Evolutionary conservation across 1,140 invertebrate genomes (phyloP), one percentile per base, ranked within the genome.

Genomic region (Diploscapter pachys): DNA sequence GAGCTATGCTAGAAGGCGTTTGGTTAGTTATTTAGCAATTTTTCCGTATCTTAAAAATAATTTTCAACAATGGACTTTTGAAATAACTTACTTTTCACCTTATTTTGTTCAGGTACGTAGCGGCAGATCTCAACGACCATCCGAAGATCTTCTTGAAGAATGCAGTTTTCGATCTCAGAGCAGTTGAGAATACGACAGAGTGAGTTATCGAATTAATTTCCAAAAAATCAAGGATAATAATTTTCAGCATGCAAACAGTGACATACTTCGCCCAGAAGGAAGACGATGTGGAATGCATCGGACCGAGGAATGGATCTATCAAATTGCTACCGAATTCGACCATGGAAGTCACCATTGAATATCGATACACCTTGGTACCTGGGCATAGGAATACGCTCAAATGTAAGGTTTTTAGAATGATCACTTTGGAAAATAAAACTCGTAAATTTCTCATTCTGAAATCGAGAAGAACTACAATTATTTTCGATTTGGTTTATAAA

Each of bases 181-280:
- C 63, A 49, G 63, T 66, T 61, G 63, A 74, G 51, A 31, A 31
- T 31, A 31, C 31, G 31, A 66, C 55, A 51, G 71, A 72, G 71
- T 72, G 13, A 8, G 61, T 64, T 71, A 13, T 31, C 31, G 0
- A 71, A 49, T 64, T 52, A 48, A 2, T 48, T 9, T 68, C n/a
- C 8, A 6, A 52, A 53, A 5, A 52, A 6, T 55, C 0, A 55
- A 31, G 2, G 50, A 5, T 68, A 8, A 3, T 67, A 2, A 72
- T 59, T 55, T 31, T 63, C n/a, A 64, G 56, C n/a, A 48, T 59
- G 48, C 53, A 72, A 31, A 61, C 71, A 31, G 48, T 76, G n/a
- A 71, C 61, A 31, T 76, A 72, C 70, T 76, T 72, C 56, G 75
- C 75, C 8, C 74, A 75, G 70, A 76, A 76, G 54, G 68, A 71